Evolutionary conservation across 2,888 invertebrate species (phyloP).

Genomic region (Marasmarcha lunaedactyla): DNA sequence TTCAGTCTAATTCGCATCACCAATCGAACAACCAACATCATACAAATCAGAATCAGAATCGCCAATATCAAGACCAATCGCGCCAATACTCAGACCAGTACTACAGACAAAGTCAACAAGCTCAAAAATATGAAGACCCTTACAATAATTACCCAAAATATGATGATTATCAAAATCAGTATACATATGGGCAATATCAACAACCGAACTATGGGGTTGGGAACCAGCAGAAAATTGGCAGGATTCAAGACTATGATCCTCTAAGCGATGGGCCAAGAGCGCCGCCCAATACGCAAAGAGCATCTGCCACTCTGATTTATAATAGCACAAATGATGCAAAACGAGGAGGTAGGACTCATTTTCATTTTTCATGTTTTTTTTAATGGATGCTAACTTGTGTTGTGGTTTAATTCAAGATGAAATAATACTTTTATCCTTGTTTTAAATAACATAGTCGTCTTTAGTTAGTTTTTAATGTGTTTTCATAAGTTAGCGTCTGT

Average conservation of each 20-base stretch:
- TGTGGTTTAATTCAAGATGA: constrained; percentile 3
- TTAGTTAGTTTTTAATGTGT: too few relatives aligned
- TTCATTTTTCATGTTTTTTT: constrained; percentile 2
- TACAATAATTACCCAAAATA: constrained; percentile 18
- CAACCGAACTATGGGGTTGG: constrained; percentile 28
- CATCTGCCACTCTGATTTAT: constrained; percentile 87
- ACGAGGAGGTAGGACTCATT: constrained; percentile 31
- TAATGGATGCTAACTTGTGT: constrained; percentile 4
- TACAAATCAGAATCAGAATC: constrained; percentile 11
- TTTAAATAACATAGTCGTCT: too few relatives aligned
- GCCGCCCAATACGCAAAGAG: constrained; percentile 79
- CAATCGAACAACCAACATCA: constrained; percentile 16
- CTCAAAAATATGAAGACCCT: constrained; percentile 22
- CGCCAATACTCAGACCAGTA: constrained; percentile 20
- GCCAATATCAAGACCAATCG: constrained; percentile 16
- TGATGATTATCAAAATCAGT: constrained; percentile 10
- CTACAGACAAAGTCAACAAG: constrained; percentile 9
- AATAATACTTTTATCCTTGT: too few relatives aligned
- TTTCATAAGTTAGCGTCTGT: too few relatives aligned
- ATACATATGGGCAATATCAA: constrained; percentile 21
- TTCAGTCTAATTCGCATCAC: constrained; percentile 30
- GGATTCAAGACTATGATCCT: constrained; percentile 87
- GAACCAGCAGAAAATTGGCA: constrained; percentile 70
- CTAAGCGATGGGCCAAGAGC: constrained; percentile 77
- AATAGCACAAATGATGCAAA: constrained; percentile 66